Evolutionary conservation across 1,140 invertebrate species (phyloP), one percentile per base, ranked within the genome.

Genomic region (Drosophila eugracilis): DNA sequence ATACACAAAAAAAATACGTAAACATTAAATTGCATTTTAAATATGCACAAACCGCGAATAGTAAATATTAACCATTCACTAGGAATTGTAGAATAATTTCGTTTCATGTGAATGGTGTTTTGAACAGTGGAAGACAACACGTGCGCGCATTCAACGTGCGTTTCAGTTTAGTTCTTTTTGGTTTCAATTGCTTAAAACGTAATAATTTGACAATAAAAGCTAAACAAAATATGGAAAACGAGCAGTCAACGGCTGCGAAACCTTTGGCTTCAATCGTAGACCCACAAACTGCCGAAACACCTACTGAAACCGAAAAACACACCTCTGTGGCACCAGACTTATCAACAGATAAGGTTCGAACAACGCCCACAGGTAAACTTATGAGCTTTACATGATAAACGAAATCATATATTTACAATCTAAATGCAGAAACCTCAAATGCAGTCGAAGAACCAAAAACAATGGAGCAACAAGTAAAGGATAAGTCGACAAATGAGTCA

Each of bases 321-420:
- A 45, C 4, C n/a, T 1, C n/a, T n/a, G 3, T 19, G 4, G 10
- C 9, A n/a, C n/a, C 21, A 28, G 34, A 32, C 32, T 4, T 22
- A 52, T 26, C 47, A 44, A 1, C 28, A 69, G 65, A 67, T 53
- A 69, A 69, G 45, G 47, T 28, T 32, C 15, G 41, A 47, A 21
- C 66, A 47, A 59, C 32, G 41, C 50, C 65, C 21, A 28, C 66
- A 71, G 69, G 69, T 72, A 59, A 71, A 45, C 52, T 59, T 12
- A 14, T 22, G n/a, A 26, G 12, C 26, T 41, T 42, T 44, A 1
- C n/a, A 10, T 14, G 19, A 58, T 50, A 30, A 58, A 50, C 12
- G 5, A 10, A 42, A 22, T 12, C 17, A 44, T n/a, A 22, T 30
- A 10, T n/a, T 28, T 36, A n/a, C 14, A 19, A 26, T 32, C 36